Evolutionary conservation across 1,140 invertebrate genomes (phyloP).

Genomic region (Onthophagus taurus): DNA sequence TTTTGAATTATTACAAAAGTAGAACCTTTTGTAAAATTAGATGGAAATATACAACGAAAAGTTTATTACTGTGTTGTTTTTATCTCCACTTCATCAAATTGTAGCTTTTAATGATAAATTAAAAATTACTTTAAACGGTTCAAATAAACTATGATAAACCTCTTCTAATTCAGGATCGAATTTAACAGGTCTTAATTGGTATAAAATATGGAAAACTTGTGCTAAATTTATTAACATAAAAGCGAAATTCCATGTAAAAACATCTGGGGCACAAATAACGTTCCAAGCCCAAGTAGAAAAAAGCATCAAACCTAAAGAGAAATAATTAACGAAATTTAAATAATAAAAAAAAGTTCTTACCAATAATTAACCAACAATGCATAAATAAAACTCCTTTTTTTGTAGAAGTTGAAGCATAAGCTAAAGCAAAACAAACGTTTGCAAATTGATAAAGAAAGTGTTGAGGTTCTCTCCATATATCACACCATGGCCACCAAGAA

Average conservation of each 20-base stretch:
- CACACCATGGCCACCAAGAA: constrained; percentile 56
- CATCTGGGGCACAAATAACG: constrained; percentile 77
- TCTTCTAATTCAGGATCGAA: constrained; percentile 79
- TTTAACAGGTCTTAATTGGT: constrained; percentile 74
- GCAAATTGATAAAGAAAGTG: constrained; percentile 61
- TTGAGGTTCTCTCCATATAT: constrained; percentile 55
- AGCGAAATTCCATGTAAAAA: constrained; percentile 82
- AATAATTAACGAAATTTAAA: not conserved
- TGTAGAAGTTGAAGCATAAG: constrained; percentile 66
- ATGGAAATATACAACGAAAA: too few relatives aligned
- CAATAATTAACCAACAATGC: constrained; percentile 67
- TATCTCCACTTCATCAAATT: too few relatives aligned
- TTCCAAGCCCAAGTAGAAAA: constrained; percentile 84
- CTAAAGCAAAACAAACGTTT: constrained; percentile 65
- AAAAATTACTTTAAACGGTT: constrained; percentile 66
- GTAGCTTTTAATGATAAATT: too few relatives aligned
- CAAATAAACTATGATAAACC: constrained; percentile 71
- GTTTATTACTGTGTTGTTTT: too few relatives aligned
- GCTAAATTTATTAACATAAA: constrained; percentile 77
- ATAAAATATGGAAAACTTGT: constrained; percentile 72
- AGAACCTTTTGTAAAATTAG: too few relatives aligned
- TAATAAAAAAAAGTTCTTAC: constrained; percentile 40
- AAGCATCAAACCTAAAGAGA: constrained; percentile 63
- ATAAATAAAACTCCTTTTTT: constrained; percentile 71
- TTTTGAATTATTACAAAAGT: too few relatives aligned